Conservation (phyloP, 2,888 invertebrate genomes). For the Rhamnusium bicolor region DNA sequence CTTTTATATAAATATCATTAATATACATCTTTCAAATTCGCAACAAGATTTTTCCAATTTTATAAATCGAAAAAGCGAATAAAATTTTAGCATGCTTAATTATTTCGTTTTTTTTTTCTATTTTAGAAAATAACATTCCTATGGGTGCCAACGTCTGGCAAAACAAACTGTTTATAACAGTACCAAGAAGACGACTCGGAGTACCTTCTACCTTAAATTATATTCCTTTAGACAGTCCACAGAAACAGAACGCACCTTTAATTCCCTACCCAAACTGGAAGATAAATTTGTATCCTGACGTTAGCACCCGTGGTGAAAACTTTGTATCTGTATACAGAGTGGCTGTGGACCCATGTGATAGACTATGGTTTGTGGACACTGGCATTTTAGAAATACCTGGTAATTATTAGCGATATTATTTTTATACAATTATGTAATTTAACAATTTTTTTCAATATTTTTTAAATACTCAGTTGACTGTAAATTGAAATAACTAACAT, state of each 20-base stretch:
- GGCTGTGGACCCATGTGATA: conserved; percentile 79
- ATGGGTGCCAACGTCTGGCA: conserved; percentile 79
- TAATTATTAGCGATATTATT: conserved; percentile 52
- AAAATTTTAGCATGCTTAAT: too few relatives aligned
- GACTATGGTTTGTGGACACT: conserved; percentile 87
- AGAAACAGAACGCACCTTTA: conserved; percentile 72
- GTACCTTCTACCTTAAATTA: conserved; percentile 73
- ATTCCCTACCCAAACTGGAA: conserved; percentile 75
- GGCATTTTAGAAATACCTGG: conserved; percentile 81
- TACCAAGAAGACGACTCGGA: conserved; percentile 80
- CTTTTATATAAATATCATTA: too few relatives aligned
- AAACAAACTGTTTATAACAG: conserved; percentile 80
- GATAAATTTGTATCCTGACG: conserved; percentile 75
- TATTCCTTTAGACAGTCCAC: conserved; percentile 63
- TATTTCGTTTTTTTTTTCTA: too few relatives aligned
- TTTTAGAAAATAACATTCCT: conserved; percentile 77
- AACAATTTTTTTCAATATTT: too few relatives aligned
- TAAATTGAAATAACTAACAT: too few relatives aligned
- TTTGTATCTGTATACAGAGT: conserved; percentile 83
- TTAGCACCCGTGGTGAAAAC: conserved; percentile 43
- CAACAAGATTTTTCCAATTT: too few relatives aligned
- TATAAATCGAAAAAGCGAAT: too few relatives aligned
- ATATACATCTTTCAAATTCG: too few relatives aligned
- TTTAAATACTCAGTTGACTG: too few relatives aligned
- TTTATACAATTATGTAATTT: too few relatives aligned